Conservation (phyloP, 2,797 vertebrate species). For the Pristis pectinata region DNA sequence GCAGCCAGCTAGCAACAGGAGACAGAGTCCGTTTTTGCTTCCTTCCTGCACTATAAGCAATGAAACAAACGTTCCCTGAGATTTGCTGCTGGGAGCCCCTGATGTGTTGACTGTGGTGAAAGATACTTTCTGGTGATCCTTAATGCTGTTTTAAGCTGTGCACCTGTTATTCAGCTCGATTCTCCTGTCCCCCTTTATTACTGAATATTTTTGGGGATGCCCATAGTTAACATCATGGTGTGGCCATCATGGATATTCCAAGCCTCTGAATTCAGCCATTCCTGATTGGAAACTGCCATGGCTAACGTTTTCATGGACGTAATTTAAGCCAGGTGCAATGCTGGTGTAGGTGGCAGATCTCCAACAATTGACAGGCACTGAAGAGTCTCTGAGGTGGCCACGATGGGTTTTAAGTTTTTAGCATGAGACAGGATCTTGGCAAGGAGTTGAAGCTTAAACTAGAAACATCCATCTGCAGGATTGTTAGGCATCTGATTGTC, state of each 20-base stretch:
- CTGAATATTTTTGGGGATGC: background rate
- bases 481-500: too few species aligned
- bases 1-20: background rate
- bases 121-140: background rate
- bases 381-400: too few species aligned
- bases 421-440: too few species aligned
- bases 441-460: too few species aligned
- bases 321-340: background rate
- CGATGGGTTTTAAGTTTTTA: too few species aligned
- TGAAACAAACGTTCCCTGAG: background rate
- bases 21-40: background rate
- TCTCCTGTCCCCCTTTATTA: background rate
- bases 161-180: background rate
- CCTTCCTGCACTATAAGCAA: background rate
- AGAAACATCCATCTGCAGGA: too few species aligned
- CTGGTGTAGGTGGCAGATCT: background rate
- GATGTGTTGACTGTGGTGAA: background rate
- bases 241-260: background rate
- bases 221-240: background rate
- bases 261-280: background rate
- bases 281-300: background rate
- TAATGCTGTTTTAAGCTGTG: background rate
- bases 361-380: background rate
- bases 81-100: background rate
- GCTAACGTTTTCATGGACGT: background rate